These are phyloP conservation scores for Ahaetulla prasina DNA, from an alignment of 2,113 vertebrate species.

Conservation along the genomic window DNA sequence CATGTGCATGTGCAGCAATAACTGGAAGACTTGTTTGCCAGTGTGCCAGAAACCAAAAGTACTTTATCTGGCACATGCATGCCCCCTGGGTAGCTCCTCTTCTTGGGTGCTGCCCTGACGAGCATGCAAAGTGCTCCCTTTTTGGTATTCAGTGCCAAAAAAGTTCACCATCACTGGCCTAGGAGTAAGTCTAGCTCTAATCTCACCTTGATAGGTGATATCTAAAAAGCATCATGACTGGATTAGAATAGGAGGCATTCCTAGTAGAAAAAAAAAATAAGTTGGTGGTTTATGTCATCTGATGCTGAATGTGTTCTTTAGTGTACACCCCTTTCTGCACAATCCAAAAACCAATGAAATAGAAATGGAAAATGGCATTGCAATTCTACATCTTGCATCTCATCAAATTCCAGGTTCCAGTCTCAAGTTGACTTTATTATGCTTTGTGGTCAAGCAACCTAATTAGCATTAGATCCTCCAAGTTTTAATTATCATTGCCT, in stretches of 20 bases:
- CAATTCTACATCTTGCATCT: not conserved
- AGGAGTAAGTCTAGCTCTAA: slow-evolving; percentile 36
- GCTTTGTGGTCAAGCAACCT: not conserved
- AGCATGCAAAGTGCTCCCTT: too few species aligned
- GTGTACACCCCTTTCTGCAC: not conserved
- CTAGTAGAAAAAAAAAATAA: not conserved
- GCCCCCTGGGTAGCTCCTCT: too few species aligned
- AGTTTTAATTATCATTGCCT: not conserved
- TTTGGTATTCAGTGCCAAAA: too few species aligned
- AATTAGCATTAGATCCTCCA: not conserved
- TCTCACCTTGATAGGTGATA: slow-evolving; percentile 34
- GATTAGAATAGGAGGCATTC: not conserved
- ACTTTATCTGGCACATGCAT: too few species aligned
- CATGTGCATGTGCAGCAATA: too few species aligned
- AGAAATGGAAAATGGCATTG: not conserved
- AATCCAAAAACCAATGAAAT: not conserved
- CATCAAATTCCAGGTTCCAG: not conserved
- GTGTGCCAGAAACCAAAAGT: too few species aligned
- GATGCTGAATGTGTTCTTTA: not conserved
- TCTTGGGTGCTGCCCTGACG: too few species aligned
- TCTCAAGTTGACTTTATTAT: not conserved
- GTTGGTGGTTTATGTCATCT: not conserved
- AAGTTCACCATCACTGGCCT: too few species aligned
- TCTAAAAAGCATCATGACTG: not conserved
- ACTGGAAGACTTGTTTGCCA: too few species aligned